A percentile compares a stretch with the other conserved stretches of the same genome.
Evolutionary conservation across 2,113 vertebrate species (phyloP).

Genomic region (Bos indicus): DNA sequence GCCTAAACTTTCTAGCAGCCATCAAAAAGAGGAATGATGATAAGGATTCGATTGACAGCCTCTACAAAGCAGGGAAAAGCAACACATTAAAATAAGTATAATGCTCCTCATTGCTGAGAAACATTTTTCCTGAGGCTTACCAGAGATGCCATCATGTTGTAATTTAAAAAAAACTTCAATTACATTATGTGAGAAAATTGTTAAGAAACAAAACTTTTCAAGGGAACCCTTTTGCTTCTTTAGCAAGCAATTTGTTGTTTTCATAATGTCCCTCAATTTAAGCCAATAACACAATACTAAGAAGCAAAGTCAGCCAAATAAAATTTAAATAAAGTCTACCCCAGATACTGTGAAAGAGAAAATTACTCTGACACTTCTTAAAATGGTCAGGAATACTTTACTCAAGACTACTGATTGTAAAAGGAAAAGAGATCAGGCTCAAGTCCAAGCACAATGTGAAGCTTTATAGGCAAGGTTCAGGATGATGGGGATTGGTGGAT

Average conservation of each 20-base stretch:
- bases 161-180: not conserved
- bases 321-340: not conserved
- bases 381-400: not conserved
- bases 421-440: not conserved
- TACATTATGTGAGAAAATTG: slow-evolving; percentile 7
- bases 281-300: not conserved
- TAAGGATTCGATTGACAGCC: not conserved
- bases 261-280: not conserved
- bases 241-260: not conserved
- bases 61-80: not conserved
- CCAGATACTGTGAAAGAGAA: not conserved
- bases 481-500: not conserved
- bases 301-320: not conserved
- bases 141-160: not conserved
- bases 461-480: not conserved
- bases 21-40: not conserved
- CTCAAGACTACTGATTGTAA: not conserved
- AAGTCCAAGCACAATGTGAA: not conserved
- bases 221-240: not conserved
- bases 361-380: not conserved
- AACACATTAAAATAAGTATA: not conserved
- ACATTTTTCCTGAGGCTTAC: not conserved
- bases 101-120: not conserved
- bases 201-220: not conserved
- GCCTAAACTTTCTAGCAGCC: not conserved